Base-by-base conservation (phyloP, 2,113 vertebrate species). In the Osmerus eperlanus region DNA sequence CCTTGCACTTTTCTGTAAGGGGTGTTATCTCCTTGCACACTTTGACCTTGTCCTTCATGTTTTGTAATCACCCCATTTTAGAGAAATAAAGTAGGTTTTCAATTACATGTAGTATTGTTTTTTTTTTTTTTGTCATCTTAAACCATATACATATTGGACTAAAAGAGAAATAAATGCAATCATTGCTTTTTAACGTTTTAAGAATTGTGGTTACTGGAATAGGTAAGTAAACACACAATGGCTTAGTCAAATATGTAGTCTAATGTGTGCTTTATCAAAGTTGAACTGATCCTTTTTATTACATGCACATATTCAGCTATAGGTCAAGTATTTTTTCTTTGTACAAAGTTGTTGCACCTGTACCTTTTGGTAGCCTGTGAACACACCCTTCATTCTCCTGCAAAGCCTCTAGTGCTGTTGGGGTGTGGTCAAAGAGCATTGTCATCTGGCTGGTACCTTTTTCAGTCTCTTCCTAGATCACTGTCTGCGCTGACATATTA, bases 381-480 rank as follows among this genome's bases (percentile, higher is more conserved):
- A 56, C 66, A 70, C 56, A 14, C 53, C 60, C 62, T 52, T 55
- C 51, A 70, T 72, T 72, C 32, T 72, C 25, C 68, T 2, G 18
- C 3, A 61, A 13, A 61, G 23, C 53, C 41, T 71, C 53, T 73
- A 23, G 18, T 54, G 19, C 21, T 25, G 12, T 1, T 70, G 75
- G 82, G 85, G 85, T 72, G 87, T 83, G 85, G 80, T 79, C 25
- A 14, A 14, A 21, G 51, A 25, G 72, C 70, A 28, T 12, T 29
- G 64, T 78, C 72, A 77, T 55, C 80, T 77, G 73, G 16, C 75
- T 71, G 71, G 75, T 68, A 61, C 67, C 3, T 69, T 71, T 71
- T 51, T 16, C 29, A 19, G 19, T 41, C 75, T 73, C 32, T 29
- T 19, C 9, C 67, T 69, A 58, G 32, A 70, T 70, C 68, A 16